phyloP scores from a whole-genome alignment of 2,888 invertebrate species.

The Chorisops tibialis region DNA sequence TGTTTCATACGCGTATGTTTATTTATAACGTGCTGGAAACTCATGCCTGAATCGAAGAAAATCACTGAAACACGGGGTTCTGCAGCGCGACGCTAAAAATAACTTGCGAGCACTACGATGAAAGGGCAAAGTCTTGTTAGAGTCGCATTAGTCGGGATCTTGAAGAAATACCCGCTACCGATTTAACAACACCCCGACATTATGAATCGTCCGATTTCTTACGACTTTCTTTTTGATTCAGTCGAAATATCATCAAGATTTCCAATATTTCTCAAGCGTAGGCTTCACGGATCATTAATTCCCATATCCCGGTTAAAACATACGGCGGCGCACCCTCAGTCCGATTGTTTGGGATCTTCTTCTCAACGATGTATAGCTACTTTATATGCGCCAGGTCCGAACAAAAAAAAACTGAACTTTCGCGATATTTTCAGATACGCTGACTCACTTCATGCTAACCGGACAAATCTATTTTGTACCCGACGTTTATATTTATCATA shows the following conservation, averaged over 20 bases:
- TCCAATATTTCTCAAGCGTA: no score
- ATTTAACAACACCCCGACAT: background rate
- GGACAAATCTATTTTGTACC: slow-evolving; percentile 1
- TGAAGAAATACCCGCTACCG: background rate
- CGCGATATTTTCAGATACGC: background rate
- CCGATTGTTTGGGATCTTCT: slow-evolving; percentile 1
- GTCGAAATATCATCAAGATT: no score
- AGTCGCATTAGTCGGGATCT: background rate
- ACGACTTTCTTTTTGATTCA: no score
- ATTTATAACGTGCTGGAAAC: slow-evolving; percentile 25
- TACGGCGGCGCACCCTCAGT: slow-evolving; percentile 7
- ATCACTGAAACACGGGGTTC: slow-evolving; percentile 6
- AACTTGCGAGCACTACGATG: slow-evolving; percentile 7
- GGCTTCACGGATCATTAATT: slow-evolving; percentile 11
- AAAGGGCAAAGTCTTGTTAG: slow-evolving; percentile 19
- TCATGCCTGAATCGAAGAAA: slow-evolving; percentile 11
- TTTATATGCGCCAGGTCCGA: slow-evolving; percentile 3
- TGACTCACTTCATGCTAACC: slow-evolving; percentile 9
- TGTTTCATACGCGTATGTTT: slow-evolving; percentile 18
- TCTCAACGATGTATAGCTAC: background rate
- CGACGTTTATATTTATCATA: slow-evolving; percentile 11
- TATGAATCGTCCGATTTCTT: background rate
- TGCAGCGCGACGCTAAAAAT: slow-evolving; percentile 11
- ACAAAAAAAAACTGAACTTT: slow-evolving; percentile 2
- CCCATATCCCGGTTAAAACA: background rate